A percentile compares a stretch with the other conserved stretches of the same genome.
Conservation (phyloP, 2,797 vertebrate species). For the Rhinella marina region DNA sequence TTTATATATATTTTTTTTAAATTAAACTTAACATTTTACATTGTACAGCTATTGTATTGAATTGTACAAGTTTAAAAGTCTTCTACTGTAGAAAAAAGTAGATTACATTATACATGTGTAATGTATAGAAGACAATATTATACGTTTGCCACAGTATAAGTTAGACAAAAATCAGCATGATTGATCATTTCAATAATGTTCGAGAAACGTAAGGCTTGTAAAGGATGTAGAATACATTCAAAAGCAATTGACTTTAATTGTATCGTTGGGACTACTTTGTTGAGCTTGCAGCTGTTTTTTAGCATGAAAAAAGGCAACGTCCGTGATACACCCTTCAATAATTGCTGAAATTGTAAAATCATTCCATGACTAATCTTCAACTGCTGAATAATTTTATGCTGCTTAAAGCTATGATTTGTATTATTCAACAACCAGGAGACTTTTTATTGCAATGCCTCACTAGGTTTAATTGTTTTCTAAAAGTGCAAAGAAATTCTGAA, state of each 20-base stretch:
- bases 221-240: slow-evolving; percentile 65
- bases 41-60: not conserved
- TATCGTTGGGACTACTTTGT: slow-evolving; percentile 66
- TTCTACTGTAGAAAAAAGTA: not conserved
- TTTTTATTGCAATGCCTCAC: slow-evolving; percentile 37
- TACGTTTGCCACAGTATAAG: slow-evolving; percentile 57
- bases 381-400: slow-evolving; percentile 59
- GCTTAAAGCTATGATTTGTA: slow-evolving; percentile 60
- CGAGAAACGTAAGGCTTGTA: slow-evolving; percentile 65
- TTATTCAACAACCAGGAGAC: slow-evolving; percentile 57
- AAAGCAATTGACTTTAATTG: slow-evolving; percentile 68
- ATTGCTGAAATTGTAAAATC: slow-evolving; percentile 58
- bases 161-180: slow-evolving; percentile 66
- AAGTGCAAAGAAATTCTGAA: slow-evolving; percentile 47
- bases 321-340: slow-evolving; percentile 65
- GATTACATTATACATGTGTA: not conserved
- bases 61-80: not conserved
- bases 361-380: slow-evolving; percentile 60
- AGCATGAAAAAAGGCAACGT: slow-evolving; percentile 57
- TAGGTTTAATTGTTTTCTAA: slow-evolving; percentile 43
- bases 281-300: slow-evolving; percentile 64
- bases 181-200: slow-evolving; percentile 68
- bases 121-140: slow-evolving; percentile 14
- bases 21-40: not conserved
- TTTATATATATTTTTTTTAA: not conserved